Evolutionary conservation across 1,140 invertebrate species (phyloP), one percentile per base, ranked within the genome.

Genomic region (Drosophila pachea): DNA sequence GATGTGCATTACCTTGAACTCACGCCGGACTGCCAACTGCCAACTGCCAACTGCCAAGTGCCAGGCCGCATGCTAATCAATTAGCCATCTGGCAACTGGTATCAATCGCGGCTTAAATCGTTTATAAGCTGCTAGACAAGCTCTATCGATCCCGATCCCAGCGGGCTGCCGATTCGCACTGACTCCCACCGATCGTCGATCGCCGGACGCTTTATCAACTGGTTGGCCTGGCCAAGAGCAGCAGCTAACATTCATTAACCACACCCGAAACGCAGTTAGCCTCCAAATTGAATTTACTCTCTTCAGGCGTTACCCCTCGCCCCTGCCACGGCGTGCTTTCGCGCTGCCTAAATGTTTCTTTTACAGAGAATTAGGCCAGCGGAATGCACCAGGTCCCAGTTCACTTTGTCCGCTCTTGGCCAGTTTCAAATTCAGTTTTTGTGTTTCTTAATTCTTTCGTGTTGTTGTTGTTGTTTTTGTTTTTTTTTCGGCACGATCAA

Each of bases 261-360:
- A 82, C 78, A 84, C 75, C 22, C 79, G 62, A 82, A 78, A 82
- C 75, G 78, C 79, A 84, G 78, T 82, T 82, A 82, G 69, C 78
- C 68, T 71, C 67, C 70, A 71, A 29, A 52, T 73, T 74, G 78
- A 78, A 82, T 75, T 84, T 63, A 74, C 75, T 72, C 53, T 38
- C 52, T 29, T 68, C 58, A 33, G 31, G 65, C 52, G 36, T 62
- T 61, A n/a, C 53, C 36, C 49, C 16, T 32, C 4, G 7, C 14
- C 38, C 29, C 29, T 9, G 6, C 11, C 52, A 8, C 7, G 6
- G 38, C 53, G 4, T 12, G 14, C 50, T 4, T 8, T n/a, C 29
- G 48, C 38, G 40, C 55, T 69, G 61, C 53, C 52, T 69, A 69
- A 69, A 69, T 69, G 67, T 65, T 69, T 58, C 33, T 74, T 65